Percentiles rank a stretch among this genome's conserved stretches.
phyloP scores from a whole-genome alignment of 2,113 vertebrate genomes.

The Riparia riparia region DNA sequence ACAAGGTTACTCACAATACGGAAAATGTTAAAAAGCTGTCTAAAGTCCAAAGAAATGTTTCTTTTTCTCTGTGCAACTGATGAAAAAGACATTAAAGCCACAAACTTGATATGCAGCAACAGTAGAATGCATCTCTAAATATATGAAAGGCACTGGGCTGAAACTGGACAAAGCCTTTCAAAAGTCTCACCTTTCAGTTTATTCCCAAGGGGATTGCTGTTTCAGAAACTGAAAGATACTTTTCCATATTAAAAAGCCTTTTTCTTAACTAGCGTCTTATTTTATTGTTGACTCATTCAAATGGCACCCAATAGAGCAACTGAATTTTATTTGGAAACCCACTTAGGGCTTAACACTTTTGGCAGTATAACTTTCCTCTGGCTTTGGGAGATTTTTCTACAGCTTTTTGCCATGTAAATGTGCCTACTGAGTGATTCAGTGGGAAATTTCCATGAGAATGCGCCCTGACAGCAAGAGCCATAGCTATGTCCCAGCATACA shows the following conservation, averaged over 20 bases:
- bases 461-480: slow-evolving; percentile 53
- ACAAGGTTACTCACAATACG: neutral
- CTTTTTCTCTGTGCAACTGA: neutral
- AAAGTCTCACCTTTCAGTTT: slow-evolving; percentile 62
- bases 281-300: slow-evolving; percentile 69
- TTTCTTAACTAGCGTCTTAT: slow-evolving; percentile 31
- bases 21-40: slow-evolving; percentile 53
- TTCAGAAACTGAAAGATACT: slow-evolving; percentile 61
- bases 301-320: slow-evolving; percentile 57
- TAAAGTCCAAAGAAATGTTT: slow-evolving; percentile 30
- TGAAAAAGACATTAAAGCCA: slow-evolving; percentile 27
- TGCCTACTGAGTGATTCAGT: slow-evolving; percentile 32
- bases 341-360: slow-evolving; percentile 49
- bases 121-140: slow-evolving; percentile 51
- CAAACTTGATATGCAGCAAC: slow-evolving; percentile 64
- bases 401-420: slow-evolving; percentile 62
- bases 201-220: slow-evolving; percentile 51
- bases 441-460: slow-evolving; percentile 50
- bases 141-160: slow-evolving; percentile 33
- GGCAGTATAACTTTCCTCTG: slow-evolving; percentile 51
- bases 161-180: slow-evolving; percentile 65
- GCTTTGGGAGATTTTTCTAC: slow-evolving; percentile 46
- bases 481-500: neutral
- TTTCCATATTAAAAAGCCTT: slow-evolving; percentile 55
- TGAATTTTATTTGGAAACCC: slow-evolving; percentile 62